Percentiles rank a stretch among this genome's conserved stretches.
These are phyloP conservation scores for Bombus affinis DNA, from an alignment of 1,140 invertebrate species.

Conservation along the genomic window DNA sequence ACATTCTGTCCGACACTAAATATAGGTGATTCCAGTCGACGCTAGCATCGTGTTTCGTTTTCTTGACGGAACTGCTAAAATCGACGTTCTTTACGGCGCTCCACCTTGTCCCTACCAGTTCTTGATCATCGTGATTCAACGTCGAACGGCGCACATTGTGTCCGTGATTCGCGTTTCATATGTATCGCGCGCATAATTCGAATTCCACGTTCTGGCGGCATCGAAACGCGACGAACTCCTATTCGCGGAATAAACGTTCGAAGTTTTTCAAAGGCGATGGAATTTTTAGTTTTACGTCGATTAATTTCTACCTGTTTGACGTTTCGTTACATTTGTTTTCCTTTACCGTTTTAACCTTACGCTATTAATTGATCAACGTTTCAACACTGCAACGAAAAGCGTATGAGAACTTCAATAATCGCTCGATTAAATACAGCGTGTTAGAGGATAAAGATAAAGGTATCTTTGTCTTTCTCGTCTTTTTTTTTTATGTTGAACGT, in stretches of 20 bases:
- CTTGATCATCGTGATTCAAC: not conserved
- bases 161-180: not conserved
- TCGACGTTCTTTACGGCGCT: not conserved
- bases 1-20: conserved; percentile 5
- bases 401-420: not conserved
- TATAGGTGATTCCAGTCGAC: conserved; percentile 20
- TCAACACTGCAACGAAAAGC: not conserved
- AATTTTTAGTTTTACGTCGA: not conserved
- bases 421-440: not conserved
- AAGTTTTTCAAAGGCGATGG: not conserved
- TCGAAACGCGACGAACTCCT: not conserved
- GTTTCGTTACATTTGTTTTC: too few species aligned
- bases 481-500: not conserved
- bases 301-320: not conserved
- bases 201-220: not conserved
- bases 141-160: not conserved
- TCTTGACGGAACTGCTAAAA: not conserved
- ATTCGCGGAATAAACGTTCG: not conserved
- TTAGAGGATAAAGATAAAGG: not conserved
- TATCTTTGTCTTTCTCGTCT: not conserved
- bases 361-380: not conserved
- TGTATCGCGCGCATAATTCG: not conserved
- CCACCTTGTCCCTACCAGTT: not conserved
- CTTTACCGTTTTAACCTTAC: not conserved
- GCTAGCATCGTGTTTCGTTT: not conserved